Base-by-base conservation (phyloP, 1,140 invertebrate genomes). In the Leptinotarsa texana region DNA sequence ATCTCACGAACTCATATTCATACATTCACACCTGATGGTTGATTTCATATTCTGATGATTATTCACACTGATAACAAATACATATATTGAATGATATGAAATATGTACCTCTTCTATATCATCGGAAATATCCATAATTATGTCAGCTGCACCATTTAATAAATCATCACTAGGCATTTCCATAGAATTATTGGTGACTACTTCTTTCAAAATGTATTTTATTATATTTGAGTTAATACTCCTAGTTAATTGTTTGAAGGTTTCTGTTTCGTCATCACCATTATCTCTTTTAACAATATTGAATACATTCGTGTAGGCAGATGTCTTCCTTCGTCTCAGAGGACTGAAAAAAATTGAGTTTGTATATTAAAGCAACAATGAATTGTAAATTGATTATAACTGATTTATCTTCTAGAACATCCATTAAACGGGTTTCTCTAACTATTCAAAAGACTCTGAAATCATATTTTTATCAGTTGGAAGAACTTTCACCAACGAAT, bases 321-420 rank as follows among this genome's bases (percentile, higher is more conserved):
- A 13, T 21, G 24, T 65, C 63, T 77, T 86, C 63, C 76, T 86
- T 22, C 63, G 69, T n/a, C 74, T 77, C 11, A 74, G 18, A 13
- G 73, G 93, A 92, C 91, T 91, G 65, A 27, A 76, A 71, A 62
- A n/a, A 62, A 62, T 62, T 62, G 21, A 13, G 11, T 8, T 17
- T 62, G 21, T 18, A 6, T 62, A n/a, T 13, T 6, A 17, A 17
- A 42, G 8, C 33, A 42, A 42, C 6, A 42, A 42, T 42, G 33
- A 11, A 42, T 11, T 42, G 8, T 42, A 11, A 42, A 42, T 42
- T 11, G 33, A 42, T 42, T 42, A 11, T n/a, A 62, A 21, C 17
- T 62, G 21, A 62, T 13, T 42, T 11, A 42, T 42, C 33, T 42
- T 42, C 33, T 42, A 11, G 33, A 11, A 42, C 33, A 11, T 42